These are phyloP conservation scores for Heliconius nattereri DNA, from an alignment of 1,140 invertebrate species.

Conservation along the genomic window DNA sequence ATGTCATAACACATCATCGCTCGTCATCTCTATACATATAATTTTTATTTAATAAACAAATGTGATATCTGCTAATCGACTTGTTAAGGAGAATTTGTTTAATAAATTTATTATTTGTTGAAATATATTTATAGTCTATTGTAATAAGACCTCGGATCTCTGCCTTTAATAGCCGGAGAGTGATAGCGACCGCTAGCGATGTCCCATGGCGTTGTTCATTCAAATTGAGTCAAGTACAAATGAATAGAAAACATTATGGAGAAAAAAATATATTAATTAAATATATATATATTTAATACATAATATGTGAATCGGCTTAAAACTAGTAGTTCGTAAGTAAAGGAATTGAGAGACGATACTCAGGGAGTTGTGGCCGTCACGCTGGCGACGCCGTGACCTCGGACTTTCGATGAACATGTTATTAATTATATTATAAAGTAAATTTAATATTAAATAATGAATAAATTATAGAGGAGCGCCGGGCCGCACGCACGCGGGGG, in stretches of 20 bases:
- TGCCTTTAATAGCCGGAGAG: not conserved
- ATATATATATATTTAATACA: constrained; percentile 6
- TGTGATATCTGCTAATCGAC: constrained; percentile 15
- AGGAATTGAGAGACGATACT: constrained; percentile 69
- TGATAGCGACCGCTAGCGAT: constrained; percentile 6
- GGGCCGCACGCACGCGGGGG: not conserved
- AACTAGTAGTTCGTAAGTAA: constrained; percentile 65
- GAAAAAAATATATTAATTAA: constrained; percentile 4
- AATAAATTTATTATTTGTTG: constrained; percentile 15
- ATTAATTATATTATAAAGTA: not conserved
- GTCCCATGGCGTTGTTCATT: constrained; percentile 38
- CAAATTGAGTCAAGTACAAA: constrained; percentile 70
- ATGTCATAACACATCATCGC: constrained; percentile 15
- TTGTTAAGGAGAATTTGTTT: constrained; percentile 9
- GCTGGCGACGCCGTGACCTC: constrained; percentile 29
- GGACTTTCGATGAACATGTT: constrained; percentile 23
- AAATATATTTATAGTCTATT: constrained; percentile 11
- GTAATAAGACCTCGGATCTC: not conserved
- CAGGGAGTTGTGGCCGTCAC: constrained; percentile 30
- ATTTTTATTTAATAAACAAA: constrained; percentile 8
- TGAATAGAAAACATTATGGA: constrained; percentile 56
- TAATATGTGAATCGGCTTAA: constrained; percentile 68
- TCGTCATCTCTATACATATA: constrained; percentile 1
- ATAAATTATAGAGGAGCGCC: not conserved
- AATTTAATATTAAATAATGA: not conserved